A percentile compares a stretch with the other conserved stretches of the same genome.
phyloP scores from a whole-genome alignment of 2,888 invertebrate genomes.

The Tachina grossa region DNA sequence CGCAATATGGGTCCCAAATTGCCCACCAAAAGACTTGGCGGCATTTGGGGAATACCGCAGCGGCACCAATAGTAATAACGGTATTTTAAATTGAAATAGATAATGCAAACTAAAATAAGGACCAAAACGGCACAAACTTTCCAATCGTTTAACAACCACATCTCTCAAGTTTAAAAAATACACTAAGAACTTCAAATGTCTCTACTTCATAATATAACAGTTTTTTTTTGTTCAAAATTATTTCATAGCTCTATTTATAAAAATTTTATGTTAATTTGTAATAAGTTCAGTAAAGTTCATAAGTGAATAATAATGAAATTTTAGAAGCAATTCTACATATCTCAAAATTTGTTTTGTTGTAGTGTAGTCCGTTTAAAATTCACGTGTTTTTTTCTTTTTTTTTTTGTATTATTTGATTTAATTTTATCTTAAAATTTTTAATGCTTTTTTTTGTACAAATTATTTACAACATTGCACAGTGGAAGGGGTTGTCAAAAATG shows the following conservation, averaged over 20 bases:
- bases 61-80: constrained; percentile 79
- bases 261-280: constrained; percentile 23
- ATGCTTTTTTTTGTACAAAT: not conserved
- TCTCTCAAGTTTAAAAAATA: constrained; percentile 16
- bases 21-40: constrained; percentile 81
- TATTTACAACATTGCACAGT: not conserved
- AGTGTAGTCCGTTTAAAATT: constrained; percentile 2
- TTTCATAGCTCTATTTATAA: not conserved
- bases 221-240: not conserved
- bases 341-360: not conserved
- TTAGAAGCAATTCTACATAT: constrained; percentile 6
- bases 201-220: constrained; percentile 12
- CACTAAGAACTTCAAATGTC: constrained; percentile 6
- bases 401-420: not conserved
- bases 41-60: constrained; percentile 79
- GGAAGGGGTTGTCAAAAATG: not conserved
- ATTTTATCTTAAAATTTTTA: not conserved
- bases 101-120: constrained; percentile 15
- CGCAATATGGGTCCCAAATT: constrained; percentile 81
- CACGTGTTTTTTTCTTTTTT: not conserved
- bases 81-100: constrained; percentile 72
- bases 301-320: constrained; percentile 7
- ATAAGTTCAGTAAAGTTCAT: constrained; percentile 9
- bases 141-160: constrained; percentile 68
- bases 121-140: constrained; percentile 46